Percentiles rank a stretch among this genome's conserved stretches.
phyloP scores from a whole-genome alignment of 2,113 vertebrate genomes.

The Heptranchias perlo region DNA sequence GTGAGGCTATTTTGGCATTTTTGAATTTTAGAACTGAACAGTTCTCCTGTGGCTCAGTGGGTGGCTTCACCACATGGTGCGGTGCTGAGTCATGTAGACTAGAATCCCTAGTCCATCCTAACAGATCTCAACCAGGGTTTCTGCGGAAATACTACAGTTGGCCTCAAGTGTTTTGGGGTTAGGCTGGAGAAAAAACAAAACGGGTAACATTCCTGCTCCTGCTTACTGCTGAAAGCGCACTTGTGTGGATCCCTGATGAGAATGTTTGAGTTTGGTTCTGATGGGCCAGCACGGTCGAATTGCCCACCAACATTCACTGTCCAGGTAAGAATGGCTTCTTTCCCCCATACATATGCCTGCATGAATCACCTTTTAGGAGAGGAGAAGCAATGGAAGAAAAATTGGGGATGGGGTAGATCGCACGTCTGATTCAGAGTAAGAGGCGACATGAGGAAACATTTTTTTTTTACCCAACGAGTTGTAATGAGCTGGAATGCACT shows the following conservation, averaged over 20 bases:
- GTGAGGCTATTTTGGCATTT: neutral
- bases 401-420: neutral
- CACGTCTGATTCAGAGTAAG: neutral
- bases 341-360: neutral
- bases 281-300: neutral
- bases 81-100: neutral
- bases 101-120: neutral
- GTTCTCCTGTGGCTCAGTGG: neutral
- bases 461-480: no score
- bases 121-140: neutral
- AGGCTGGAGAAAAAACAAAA: neutral
- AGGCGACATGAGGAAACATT: no score
- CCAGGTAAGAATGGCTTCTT: neutral
- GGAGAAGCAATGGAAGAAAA: neutral
- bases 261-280: neutral
- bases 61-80: neutral
- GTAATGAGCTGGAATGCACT: no score
- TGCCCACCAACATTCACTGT: neutral
- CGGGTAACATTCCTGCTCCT: neutral
- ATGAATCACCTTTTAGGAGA: neutral
- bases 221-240: neutral
- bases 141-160: neutral
- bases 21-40: neutral
- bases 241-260: neutral
- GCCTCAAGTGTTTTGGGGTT: neutral